These are phyloP conservation scores for Synanceia verrucosa DNA, from an alignment of 2,797 vertebrate species.

Conservation along the genomic window DNA sequence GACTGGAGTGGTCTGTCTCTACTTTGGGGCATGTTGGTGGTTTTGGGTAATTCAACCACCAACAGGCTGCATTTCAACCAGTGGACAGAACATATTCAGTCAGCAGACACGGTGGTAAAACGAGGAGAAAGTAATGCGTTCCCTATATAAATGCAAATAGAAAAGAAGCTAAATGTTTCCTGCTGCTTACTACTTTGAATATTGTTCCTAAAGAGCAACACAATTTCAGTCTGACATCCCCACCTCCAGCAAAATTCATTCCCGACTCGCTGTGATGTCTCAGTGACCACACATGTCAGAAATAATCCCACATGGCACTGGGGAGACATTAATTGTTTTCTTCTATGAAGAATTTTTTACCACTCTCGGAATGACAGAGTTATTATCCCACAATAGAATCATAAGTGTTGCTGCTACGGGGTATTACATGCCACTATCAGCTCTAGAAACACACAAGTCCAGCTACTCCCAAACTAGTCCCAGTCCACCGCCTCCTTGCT, in stretches of 20 bases:
- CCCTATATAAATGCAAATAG: slow-evolving; percentile 19
- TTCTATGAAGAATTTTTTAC: slow-evolving; percentile 25
- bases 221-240: slow-evolving; percentile 15
- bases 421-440: slow-evolving; percentile 65
- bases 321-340: slow-evolving; percentile 34
- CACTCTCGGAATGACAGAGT: slow-evolving; percentile 32
- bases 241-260: slow-evolving; percentile 24
- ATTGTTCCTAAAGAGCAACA: slow-evolving; percentile 25
- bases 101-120: slow-evolving; percentile 55
- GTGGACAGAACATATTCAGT: slow-evolving; percentile 67
- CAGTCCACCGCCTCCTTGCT: slow-evolving; percentile 71
- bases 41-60: slow-evolving; percentile 71
- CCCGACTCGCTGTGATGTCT: slow-evolving; percentile 26
- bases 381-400: slow-evolving; percentile 28
- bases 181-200: slow-evolving; percentile 14
- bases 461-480: slow-evolving; percentile 74
- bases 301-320: slow-evolving; percentile 38
- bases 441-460: slow-evolving; percentile 61
- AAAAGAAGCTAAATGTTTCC: slow-evolving; percentile 16
- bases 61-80: slow-evolving; percentile 62
- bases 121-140: slow-evolving; percentile 33
- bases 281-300: slow-evolving; percentile 54
- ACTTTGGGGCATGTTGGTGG: slow-evolving; percentile 66
- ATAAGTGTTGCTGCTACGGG: slow-evolving; percentile 46
- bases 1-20: slow-evolving; percentile 58